phyloP scores from a whole-genome alignment of 1,140 invertebrate genomes.

The Formica exsecta region DNA sequence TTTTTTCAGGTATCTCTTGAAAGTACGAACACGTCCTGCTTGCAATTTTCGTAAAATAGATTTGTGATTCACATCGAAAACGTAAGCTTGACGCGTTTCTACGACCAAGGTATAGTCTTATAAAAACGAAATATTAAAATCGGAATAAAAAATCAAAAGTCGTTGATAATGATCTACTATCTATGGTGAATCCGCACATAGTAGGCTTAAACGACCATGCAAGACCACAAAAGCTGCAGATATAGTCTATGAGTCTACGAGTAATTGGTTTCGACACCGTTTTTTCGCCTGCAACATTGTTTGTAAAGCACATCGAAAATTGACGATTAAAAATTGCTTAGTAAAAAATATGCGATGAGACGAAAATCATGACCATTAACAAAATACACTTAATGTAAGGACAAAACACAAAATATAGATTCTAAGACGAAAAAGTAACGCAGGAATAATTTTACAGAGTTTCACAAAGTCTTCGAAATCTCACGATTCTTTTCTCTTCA shows the following conservation, averaged over 20 bases:
- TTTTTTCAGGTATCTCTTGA: not conserved
- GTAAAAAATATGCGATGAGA: slow-evolving; percentile 2
- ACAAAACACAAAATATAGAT: not conserved
- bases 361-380: not conserved
- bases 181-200: not conserved
- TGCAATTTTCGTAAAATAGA: not conserved
- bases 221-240: not conserved
- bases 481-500: not conserved
- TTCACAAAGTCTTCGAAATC: not conserved
- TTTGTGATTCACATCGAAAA: not conserved
- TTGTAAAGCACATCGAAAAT: slow-evolving; percentile 8
- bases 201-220: not conserved
- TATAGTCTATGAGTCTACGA: not conserved
- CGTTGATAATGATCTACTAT: not conserved
- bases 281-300: not conserved
- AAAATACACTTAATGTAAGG: not conserved
- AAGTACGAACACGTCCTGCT: not conserved
- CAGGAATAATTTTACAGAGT: not conserved
- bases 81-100: not conserved
- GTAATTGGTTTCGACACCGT: not conserved
- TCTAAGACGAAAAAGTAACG: not conserved
- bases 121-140: not conserved
- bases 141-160: not conserved
- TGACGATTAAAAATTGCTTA: not conserved
- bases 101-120: not conserved